Evolutionary conservation across 2,797 vertebrate species (phyloP).

Genomic region (Podarcis lilfordi): DNA sequence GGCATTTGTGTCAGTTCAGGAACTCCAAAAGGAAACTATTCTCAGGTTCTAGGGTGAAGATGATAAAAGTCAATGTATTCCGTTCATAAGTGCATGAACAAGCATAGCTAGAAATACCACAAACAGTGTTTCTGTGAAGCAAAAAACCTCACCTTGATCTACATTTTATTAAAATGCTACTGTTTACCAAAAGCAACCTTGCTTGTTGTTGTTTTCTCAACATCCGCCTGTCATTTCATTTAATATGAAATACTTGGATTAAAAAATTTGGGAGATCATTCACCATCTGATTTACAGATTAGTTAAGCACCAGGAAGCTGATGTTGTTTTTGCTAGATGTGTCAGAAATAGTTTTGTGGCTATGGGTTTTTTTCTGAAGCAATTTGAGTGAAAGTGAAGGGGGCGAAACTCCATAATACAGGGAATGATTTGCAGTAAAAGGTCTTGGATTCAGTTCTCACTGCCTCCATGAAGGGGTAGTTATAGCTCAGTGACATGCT

Average conservation of each 20-base stretch:
- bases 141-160: background rate
- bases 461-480: background rate
- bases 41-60: slow-evolving; percentile 60
- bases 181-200: slow-evolving; percentile 4
- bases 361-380: background rate
- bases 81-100: slow-evolving; percentile 28
- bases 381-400: background rate
- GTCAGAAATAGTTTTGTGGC: background rate
- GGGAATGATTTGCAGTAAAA: background rate
- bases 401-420: background rate
- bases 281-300: slow-evolving; percentile 4
- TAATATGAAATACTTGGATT: slow-evolving; percentile 3
- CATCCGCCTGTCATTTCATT: background rate
- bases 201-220: slow-evolving; percentile 1
- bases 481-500: background rate
- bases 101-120: slow-evolving; percentile 23
- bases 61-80: slow-evolving; percentile 65
- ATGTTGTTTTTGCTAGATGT: background rate
- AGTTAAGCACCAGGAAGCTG: background rate
- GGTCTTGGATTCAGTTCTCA: background rate
- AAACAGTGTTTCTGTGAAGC: slow-evolving; percentile 1
- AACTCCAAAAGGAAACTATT: slow-evolving; percentile 70
- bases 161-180: background rate
- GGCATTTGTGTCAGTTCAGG: slow-evolving; percentile 81
- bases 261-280: background rate